Conservation (phyloP, 2,888 invertebrate genomes). For the Athalia cordata region DNA sequence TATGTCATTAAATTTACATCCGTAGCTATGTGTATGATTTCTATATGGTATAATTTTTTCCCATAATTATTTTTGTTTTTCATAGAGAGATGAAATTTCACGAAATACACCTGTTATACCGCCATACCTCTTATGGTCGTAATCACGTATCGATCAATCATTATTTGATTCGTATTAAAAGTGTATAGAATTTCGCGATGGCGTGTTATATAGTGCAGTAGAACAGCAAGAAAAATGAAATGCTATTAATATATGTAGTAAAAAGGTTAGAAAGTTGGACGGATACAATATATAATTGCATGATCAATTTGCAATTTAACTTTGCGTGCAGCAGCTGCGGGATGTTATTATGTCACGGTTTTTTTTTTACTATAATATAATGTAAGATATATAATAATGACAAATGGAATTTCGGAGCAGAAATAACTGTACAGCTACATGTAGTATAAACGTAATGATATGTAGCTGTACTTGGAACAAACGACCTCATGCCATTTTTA, state of each 20-base stretch:
- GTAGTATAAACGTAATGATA: too few relatives aligned
- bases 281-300: constrained; percentile 50
- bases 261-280: constrained; percentile 38
- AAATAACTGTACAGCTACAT: too few relatives aligned
- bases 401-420: too few relatives aligned
- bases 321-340: neutral
- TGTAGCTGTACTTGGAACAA: too few relatives aligned
- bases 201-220: neutral
- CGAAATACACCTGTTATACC: too few relatives aligned
- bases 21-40: neutral
- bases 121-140: too few relatives aligned
- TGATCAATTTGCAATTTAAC: constrained; percentile 53
- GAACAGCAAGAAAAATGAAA: neutral
- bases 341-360: too few relatives aligned
- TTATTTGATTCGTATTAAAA: constrained; percentile 2
- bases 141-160: too few relatives aligned
- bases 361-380: too few relatives aligned
- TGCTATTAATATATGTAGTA: constrained; percentile 3
- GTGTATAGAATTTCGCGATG: neutral
- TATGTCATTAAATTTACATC: constrained; percentile 31
- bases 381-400: too few relatives aligned
- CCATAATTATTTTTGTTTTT: neutral
- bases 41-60: neutral
- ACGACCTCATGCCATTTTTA: too few relatives aligned
- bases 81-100: too few relatives aligned